Base-by-base conservation (phyloP, 2,888 invertebrate species). In the Meloe dianella region DNA sequence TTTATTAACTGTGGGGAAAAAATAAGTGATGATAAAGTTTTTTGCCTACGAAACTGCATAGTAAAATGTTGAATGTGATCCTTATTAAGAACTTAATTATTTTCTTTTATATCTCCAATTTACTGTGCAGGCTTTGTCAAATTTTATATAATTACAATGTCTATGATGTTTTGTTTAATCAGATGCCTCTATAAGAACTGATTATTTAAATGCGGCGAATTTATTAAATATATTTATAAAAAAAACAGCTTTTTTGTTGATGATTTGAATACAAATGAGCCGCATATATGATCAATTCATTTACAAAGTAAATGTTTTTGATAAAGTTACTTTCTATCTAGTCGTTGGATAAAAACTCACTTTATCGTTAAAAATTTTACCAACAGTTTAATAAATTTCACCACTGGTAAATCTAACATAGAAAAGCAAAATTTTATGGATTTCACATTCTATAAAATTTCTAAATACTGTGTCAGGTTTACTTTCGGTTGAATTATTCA, bases 161-260 rank as follows among this genome's bases (percentile, higher is more conserved):
- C 78, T 76, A 75, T 73, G 74, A 77, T 78, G 77, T 77, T 79
- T 77, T 75, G 75, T 74, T 75, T 75, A 72, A 72, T 74, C 75
- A 77, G 75, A 75, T 77, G 75, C 76, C 71, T 71, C 65, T 69
- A 66, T 71, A 68, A 72, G 69, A 67, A 71, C 65, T 66, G 68
- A 67, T 57, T 51, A 66, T 71, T 47, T 54, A 17, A 71, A 70
- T 71, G 63, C 54, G 59, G 69, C 65, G 68, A 66, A 63, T 38
- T 57, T 47, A 58, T 61, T 47, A 63, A 63, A 61, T n/a, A 38
- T 56, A 56, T 30, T 38, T 38, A 41, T 1, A 41, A 63, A 67
- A 17, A 9, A n/a, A 14, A 51, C 9, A 54, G 51, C 12, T 59
- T 64, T n/a, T 66, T 61, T 30, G 17, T 61, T 61, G 32, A 35